Conservation (phyloP, 1,140 invertebrate species). For the Atta cephalotes region DNA sequence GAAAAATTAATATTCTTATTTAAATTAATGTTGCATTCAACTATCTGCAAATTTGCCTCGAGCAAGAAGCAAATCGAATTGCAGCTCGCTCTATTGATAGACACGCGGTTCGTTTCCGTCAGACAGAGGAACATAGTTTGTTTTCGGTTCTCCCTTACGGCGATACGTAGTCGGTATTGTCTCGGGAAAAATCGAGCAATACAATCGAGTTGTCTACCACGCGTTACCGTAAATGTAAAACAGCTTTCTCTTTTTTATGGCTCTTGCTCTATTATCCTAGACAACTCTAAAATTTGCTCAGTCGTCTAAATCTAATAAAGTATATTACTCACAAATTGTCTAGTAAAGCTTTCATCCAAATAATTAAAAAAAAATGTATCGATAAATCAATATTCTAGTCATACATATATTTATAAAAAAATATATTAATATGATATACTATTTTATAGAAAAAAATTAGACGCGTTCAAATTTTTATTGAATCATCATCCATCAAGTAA, state of each 20-base stretch:
- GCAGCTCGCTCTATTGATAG: constrained; percentile 55
- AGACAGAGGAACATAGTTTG: constrained; percentile 44
- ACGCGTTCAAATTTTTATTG: neutral
- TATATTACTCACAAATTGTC: neutral
- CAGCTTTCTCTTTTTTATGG: neutral
- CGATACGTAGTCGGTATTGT: constrained; percentile 45
- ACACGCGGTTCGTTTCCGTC: constrained; percentile 53
- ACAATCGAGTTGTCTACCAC: constrained; percentile 35
- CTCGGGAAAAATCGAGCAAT: constrained; percentile 52
- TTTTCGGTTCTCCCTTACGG: constrained; percentile 58
- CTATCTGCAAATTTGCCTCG: constrained; percentile 13
- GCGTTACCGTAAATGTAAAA: constrained; percentile 50
- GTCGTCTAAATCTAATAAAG: constrained; percentile 11
- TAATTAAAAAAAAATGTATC: neutral
- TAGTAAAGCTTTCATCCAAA: neutral
- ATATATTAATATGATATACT: neutral
- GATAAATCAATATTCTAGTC: neutral
- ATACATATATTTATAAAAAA: neutral
- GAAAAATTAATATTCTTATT: constrained; percentile 16
- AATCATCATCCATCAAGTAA: neutral
- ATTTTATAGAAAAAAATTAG: neutral
- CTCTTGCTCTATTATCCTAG: neutral
- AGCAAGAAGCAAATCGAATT: constrained; percentile 40
- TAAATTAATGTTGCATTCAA: constrained; percentile 33
- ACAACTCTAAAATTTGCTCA: neutral